These are phyloP conservation scores for Eupsittula cactorum DNA, from an alignment of 2,113 vertebrate species.

Conservation along the genomic window DNA sequence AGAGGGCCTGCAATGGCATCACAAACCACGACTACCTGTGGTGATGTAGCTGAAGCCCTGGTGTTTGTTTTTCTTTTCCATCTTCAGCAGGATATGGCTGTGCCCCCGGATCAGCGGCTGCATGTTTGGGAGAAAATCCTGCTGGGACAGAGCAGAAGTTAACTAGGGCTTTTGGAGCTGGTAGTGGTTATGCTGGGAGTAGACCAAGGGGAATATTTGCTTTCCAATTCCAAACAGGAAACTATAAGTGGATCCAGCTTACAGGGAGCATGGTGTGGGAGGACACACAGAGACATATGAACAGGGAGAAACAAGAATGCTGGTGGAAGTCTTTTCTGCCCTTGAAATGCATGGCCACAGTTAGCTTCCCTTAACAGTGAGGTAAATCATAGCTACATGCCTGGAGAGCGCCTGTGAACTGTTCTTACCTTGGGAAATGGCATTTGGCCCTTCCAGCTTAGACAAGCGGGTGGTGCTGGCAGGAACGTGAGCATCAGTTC, in stretches of 20 bases:
- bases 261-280: not conserved
- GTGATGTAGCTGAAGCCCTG: not conserved
- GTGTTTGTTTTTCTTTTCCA: not conserved
- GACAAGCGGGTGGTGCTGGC: not conserved
- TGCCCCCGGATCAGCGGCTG: not conserved
- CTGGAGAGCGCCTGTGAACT: not conserved
- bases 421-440: not conserved
- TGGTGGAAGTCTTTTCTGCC: not conserved
- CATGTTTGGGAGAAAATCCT: not conserved
- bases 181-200: not conserved
- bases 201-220: not conserved
- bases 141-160: not conserved
- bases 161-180: not conserved
- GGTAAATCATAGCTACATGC: not conserved
- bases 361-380: not conserved
- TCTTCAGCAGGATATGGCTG: not conserved
- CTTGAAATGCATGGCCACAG: not conserved
- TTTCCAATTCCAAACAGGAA: not conserved
- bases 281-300: not conserved
- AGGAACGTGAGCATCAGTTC: not conserved
- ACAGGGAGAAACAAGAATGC: not conserved
- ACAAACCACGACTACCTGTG: not conserved
- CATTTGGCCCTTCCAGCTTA: not conserved
- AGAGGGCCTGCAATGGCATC: not conserved
- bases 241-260: not conserved